Evolutionary conservation across 2,113 vertebrate genomes (phyloP).

Genomic region (Peromyscus maniculatus): DNA sequence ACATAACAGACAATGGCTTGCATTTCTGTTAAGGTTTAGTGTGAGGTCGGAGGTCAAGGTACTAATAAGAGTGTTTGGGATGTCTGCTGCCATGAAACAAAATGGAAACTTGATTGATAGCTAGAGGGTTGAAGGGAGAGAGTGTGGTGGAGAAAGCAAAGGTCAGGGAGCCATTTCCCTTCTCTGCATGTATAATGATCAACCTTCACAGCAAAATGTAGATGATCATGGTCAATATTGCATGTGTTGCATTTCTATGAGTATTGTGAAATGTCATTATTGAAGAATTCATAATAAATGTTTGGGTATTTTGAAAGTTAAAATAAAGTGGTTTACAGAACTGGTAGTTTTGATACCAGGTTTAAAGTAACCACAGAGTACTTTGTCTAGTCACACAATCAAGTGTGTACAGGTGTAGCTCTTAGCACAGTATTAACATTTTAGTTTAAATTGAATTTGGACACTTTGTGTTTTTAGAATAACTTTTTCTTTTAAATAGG

Average conservation of each 20-base stretch:
- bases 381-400: background rate
- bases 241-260: slow-evolving; percentile 92
- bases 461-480: slow-evolving; percentile 56
- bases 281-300: slow-evolving; percentile 92
- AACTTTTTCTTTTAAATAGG: slow-evolving; percentile 87
- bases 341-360: slow-evolving; percentile 21
- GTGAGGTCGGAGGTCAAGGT: slow-evolving; percentile 95
- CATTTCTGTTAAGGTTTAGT: slow-evolving; percentile 92
- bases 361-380: slow-evolving; percentile 45
- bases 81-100: slow-evolving; percentile 99
- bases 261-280: slow-evolving; percentile 91
- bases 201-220: slow-evolving; percentile 87
- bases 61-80: slow-evolving; percentile 99
- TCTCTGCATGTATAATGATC: slow-evolving; percentile 91
- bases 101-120: slow-evolving; percentile 99
- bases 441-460: slow-evolving; percentile 31
- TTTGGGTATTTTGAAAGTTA: slow-evolving; percentile 64
- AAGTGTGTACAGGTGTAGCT: slow-evolving; percentile 7
- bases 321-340: slow-evolving; percentile 39
- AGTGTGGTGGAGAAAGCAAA: slow-evolving; percentile 91
- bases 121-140: slow-evolving; percentile 91
- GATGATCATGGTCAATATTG: slow-evolving; percentile 93
- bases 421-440: slow-evolving; percentile 27
- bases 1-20: slow-evolving; percentile 88
- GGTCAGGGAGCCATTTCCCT: slow-evolving; percentile 92